A percentile compares a stretch with the other conserved stretches of the same genome.
Conservation (phyloP, 2,888 invertebrate genomes). For the Sinohyriopsis cumingii region DNA sequence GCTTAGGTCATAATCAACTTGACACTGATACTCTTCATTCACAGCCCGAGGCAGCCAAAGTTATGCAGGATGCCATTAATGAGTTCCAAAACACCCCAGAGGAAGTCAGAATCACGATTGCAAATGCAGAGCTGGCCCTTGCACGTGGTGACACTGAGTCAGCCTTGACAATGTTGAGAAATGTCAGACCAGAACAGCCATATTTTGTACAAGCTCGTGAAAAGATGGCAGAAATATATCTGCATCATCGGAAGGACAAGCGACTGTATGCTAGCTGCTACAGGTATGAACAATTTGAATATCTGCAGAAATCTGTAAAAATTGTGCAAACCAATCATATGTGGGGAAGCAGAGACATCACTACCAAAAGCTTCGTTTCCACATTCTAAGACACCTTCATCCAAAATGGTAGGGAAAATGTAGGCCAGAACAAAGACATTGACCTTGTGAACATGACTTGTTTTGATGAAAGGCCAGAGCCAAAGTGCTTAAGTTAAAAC, state of each 20-base stretch:
- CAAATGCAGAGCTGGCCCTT: conserved; percentile 88
- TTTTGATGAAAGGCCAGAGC: no score
- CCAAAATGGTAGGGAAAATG: no score
- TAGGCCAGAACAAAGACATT: no score
- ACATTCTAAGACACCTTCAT: no score
- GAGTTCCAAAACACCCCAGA: conserved; percentile 83
- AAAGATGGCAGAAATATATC: conserved; percentile 89
- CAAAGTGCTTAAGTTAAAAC: no score
- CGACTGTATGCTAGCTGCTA: conserved; percentile 90
- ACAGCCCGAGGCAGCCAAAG: conserved; percentile 84
- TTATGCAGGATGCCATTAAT: conserved; percentile 81
- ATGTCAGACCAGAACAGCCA: conserved; percentile 85
- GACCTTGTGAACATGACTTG: no score
- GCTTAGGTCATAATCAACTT: no score
- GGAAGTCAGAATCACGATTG: conserved; percentile 87
- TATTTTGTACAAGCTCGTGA: conserved; percentile 84
- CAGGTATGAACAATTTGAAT: conserved; percentile 65
- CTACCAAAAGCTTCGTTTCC: no score
- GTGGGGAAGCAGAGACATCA: not conserved
- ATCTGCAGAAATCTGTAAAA: not conserved
- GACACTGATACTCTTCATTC: conserved; percentile 2
- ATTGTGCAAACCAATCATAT: not conserved
- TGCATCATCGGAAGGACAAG: conserved; percentile 89
- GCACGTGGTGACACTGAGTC: conserved; percentile 86
- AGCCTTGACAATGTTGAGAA: conserved; percentile 85